These are phyloP conservation scores for Chrysomallon squamiferum DNA, from an alignment of 1,140 invertebrate genomes.

Conservation along the genomic window DNA sequence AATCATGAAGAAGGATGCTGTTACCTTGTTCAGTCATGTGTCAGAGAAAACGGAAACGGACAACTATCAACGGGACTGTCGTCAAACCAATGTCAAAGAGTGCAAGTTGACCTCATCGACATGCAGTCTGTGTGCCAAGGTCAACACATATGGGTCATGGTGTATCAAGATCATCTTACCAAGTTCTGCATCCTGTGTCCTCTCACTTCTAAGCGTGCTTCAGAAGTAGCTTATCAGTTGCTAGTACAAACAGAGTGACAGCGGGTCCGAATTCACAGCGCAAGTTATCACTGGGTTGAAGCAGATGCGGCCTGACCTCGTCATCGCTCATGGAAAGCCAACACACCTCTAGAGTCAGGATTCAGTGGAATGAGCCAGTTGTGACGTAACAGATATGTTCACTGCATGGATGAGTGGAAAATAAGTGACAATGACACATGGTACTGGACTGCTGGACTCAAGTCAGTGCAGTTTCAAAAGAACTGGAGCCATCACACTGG, in stretches of 20 bases:
- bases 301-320: conserved; percentile 22
- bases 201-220: not conserved
- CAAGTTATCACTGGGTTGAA: conserved; percentile 25
- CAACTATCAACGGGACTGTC: too few species aligned
- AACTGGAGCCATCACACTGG: too few species aligned
- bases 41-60: too few species aligned
- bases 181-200: conserved; percentile 12
- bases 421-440: conserved; percentile 24
- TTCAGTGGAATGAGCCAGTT: conserved; percentile 29
- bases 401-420: conserved; percentile 31
- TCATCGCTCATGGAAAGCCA: conserved; percentile 35
- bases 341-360: conserved; percentile 35
- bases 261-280: conserved; percentile 32
- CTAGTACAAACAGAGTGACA: conserved; percentile 31
- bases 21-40: too few species aligned
- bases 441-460: conserved; percentile 20
- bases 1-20: too few species aligned
- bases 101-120: conserved; percentile 16
- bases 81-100: not conserved
- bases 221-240: not conserved
- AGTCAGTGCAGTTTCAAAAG: too few species aligned
- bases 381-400: conserved; percentile 35
- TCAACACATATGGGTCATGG: conserved; percentile 13
- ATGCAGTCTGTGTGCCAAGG: conserved; percentile 12
- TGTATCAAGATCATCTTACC: conserved; percentile 17